phyloP scores from a whole-genome alignment of 2,888 invertebrate species.

The Mesochorus sp. region DNA sequence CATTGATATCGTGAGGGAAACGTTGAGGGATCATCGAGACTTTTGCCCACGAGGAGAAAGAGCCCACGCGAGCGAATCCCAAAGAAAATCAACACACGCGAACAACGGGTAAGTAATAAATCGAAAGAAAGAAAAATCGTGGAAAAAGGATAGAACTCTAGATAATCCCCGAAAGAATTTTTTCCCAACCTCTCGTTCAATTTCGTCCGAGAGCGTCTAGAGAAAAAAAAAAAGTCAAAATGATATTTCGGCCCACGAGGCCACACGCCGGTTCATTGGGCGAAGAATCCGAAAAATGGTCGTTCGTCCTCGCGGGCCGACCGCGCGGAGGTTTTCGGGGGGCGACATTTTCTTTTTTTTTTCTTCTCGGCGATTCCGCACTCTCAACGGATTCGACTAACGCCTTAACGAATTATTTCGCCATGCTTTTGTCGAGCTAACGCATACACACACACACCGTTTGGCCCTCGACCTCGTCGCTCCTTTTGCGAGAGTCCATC shows the following conservation, averaged over 20 bases:
- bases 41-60: constrained; percentile 22
- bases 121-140: not conserved
- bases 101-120: constrained; percentile 45
- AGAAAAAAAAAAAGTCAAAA: too few species aligned
- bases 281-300: not conserved
- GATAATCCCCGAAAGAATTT: not conserved
- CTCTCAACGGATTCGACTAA: not conserved
- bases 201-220: too few species aligned
- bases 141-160: constrained; percentile 15
- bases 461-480: constrained; percentile 68
- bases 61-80: constrained; percentile 7
- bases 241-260: too few species aligned
- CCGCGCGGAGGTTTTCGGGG: not conserved
- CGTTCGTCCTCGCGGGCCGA: not conserved
- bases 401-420: constrained; percentile 65
- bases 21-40: constrained; percentile 20
- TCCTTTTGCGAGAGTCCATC: constrained; percentile 29
- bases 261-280: not conserved
- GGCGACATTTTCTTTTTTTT: not conserved
- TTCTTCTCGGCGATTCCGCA: not conserved
- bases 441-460: constrained; percentile 66
- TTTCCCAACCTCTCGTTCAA: not conserved
- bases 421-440: constrained; percentile 72
- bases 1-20: too few species aligned
- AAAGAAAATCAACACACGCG: constrained; percentile 15